A percentile compares a stretch with the other conserved stretches of the same genome.
phyloP scores from a whole-genome alignment of 1,140 invertebrate species.

The Drosophila repleta region DNA sequence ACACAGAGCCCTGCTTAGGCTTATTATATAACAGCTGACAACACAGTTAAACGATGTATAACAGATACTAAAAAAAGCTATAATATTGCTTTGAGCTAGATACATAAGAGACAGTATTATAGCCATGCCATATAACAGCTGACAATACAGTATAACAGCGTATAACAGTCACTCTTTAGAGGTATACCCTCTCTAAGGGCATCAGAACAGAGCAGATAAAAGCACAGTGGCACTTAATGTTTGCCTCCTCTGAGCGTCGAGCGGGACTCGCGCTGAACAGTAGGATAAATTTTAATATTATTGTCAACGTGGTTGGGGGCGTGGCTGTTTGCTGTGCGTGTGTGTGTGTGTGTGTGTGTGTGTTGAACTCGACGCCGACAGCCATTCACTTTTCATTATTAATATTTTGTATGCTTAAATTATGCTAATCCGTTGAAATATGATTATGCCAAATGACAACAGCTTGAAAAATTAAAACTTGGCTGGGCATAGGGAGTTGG shows the following conservation, averaged over 20 bases:
- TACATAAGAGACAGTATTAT: too few relatives aligned
- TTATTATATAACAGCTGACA: neutral
- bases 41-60: neutral
- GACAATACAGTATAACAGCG: neutral
- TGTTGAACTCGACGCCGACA: conserved; percentile 51
- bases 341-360: conserved; percentile 15
- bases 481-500: neutral
- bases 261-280: conserved; percentile 37
- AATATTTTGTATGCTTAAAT: conserved; percentile 76
- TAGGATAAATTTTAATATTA: conserved; percentile 73
- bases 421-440: conserved; percentile 83
- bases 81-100: too few relatives aligned
- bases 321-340: conserved; percentile 15
- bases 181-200: neutral
- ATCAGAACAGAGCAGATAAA: conserved; percentile 27
- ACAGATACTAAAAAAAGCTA: neutral
- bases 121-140: neutral
- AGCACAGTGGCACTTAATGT: conserved; percentile 42
- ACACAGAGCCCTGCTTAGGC: too few relatives aligned
- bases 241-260: neutral
- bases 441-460: conserved; percentile 81
- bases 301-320: conserved; percentile 39
- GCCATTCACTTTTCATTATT: conserved; percentile 82
- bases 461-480: conserved; percentile 64
- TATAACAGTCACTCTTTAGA: neutral